These are phyloP conservation scores for Bubo bubo DNA, from an alignment of 2,113 vertebrate genomes.

Conservation along the genomic window DNA sequence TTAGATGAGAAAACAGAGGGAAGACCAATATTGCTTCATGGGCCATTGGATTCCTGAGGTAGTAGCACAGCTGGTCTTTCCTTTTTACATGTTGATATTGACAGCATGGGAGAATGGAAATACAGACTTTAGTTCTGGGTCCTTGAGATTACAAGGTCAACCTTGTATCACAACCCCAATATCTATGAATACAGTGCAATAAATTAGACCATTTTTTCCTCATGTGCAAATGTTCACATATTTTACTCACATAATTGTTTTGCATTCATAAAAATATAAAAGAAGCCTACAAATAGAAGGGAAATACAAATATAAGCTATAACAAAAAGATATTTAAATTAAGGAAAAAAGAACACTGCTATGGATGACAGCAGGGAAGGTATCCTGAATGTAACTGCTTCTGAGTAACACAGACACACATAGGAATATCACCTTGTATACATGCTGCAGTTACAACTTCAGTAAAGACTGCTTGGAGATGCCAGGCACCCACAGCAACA, in stretches of 20 bases:
- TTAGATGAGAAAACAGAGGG: conserved; percentile 29
- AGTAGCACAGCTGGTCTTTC: conserved; percentile 20
- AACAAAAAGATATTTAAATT: neutral
- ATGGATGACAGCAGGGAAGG: neutral
- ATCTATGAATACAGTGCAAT: neutral
- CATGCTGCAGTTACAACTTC: neutral
- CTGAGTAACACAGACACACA: neutral
- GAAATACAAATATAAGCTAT: neutral
- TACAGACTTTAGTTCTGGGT: neutral
- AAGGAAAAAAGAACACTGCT: neutral
- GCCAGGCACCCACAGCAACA: neutral
- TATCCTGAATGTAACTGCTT: neutral
- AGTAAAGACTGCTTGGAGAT: neutral
- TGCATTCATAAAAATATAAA: neutral
- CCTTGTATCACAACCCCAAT: neutral
- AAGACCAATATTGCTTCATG: conserved; percentile 52
- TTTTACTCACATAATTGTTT: neutral
- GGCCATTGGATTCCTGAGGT: conserved; percentile 31
- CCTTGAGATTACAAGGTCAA: neutral
- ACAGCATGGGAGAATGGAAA: conserved; percentile 14
- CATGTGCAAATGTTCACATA: neutral
- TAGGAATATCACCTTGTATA: neutral
- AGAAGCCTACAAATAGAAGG: neutral
- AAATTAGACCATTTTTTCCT: neutral
- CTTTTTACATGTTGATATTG: conserved; percentile 5